Evolutionary conservation across 2,888 invertebrate genomes (phyloP).

Genomic region (Phalangium opilio): DNA sequence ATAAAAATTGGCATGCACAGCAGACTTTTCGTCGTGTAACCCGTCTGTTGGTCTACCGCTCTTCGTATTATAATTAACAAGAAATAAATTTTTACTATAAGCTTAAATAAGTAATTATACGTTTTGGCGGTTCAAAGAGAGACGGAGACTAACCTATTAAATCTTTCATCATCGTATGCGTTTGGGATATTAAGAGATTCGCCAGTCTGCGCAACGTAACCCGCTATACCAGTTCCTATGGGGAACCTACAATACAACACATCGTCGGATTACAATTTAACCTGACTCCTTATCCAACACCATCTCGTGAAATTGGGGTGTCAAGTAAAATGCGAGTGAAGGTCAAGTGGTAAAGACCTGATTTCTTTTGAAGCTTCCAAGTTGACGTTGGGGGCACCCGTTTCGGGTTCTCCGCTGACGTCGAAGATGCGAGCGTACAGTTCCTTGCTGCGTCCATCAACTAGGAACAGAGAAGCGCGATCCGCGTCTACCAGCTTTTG

Average conservation of each 20-base stretch:
- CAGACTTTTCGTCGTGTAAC: slow-evolving; percentile 50
- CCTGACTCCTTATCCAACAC: no score
- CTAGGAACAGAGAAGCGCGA: slow-evolving; percentile 62
- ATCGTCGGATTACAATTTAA: no score
- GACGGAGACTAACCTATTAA: slow-evolving; percentile 43
- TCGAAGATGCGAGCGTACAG: slow-evolving; percentile 71
- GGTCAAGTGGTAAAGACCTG: no score
- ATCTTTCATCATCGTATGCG: slow-evolving; percentile 59
- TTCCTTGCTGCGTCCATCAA: slow-evolving; percentile 54
- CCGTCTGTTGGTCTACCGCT: slow-evolving; percentile 38
- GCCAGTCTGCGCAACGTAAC: slow-evolving; percentile 62
- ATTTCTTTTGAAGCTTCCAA: slow-evolving; percentile 24
- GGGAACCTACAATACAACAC: slow-evolving; percentile 40
- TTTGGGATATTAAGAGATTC: slow-evolving; percentile 64
- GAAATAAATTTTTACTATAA: no score
- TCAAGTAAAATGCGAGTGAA: no score
- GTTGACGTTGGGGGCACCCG: slow-evolving; percentile 9
- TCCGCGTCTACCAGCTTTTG: slow-evolving; percentile 67
- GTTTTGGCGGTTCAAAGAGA: no score
- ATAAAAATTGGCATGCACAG: slow-evolving; percentile 78
- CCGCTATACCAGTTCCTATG: slow-evolving; percentile 61
- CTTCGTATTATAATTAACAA: slow-evolving; percentile 23
- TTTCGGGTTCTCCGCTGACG: slow-evolving; percentile 25
- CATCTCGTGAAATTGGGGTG: no score
- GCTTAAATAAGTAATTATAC: no score